Evolutionary conservation across 2,888 invertebrate species (phyloP).

Genomic region (Apotomis turbidana): DNA sequence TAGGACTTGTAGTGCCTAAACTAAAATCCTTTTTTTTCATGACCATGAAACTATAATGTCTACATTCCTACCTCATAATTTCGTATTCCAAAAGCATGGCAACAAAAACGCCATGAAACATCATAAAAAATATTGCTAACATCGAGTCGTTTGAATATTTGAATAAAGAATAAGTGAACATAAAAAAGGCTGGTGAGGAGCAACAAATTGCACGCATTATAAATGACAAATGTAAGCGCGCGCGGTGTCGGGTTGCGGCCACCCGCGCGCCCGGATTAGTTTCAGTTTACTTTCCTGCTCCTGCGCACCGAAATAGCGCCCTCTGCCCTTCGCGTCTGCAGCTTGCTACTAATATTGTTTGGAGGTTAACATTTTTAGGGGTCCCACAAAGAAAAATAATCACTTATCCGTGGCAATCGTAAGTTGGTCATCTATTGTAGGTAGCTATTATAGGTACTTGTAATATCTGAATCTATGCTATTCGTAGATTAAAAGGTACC

Average conservation of each 20-base stretch:
- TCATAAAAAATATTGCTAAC: slow-evolving; percentile 73
- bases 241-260: slow-evolving; percentile 79
- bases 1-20: too few species aligned
- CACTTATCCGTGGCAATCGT: too few species aligned
- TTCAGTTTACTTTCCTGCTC: slow-evolving; percentile 77
- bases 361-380: too few species aligned
- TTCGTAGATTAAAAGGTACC: too few species aligned
- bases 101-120: slow-evolving; percentile 68
- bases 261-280: slow-evolving; percentile 76
- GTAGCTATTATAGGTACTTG: too few species aligned
- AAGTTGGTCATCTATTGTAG: too few species aligned
- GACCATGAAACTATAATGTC: too few species aligned
- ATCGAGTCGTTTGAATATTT: slow-evolving; percentile 70
- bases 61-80: slow-evolving; percentile 28
- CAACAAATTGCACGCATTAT: slow-evolving; percentile 84
- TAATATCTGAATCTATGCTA: too few species aligned
- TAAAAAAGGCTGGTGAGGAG: slow-evolving; percentile 75
- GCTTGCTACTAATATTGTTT: slow-evolving; percentile 61
- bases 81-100: slow-evolving; percentile 48
- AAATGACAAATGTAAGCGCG: slow-evolving; percentile 83
- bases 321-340: slow-evolving; percentile 56
- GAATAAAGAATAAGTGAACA: slow-evolving; percentile 77
- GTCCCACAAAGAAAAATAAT: too few species aligned
- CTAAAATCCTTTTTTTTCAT: too few species aligned
- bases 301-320: slow-evolving; percentile 56